Evolutionary conservation across 2,888 invertebrate genomes (phyloP).

Genomic region (Euproctis similis): DNA sequence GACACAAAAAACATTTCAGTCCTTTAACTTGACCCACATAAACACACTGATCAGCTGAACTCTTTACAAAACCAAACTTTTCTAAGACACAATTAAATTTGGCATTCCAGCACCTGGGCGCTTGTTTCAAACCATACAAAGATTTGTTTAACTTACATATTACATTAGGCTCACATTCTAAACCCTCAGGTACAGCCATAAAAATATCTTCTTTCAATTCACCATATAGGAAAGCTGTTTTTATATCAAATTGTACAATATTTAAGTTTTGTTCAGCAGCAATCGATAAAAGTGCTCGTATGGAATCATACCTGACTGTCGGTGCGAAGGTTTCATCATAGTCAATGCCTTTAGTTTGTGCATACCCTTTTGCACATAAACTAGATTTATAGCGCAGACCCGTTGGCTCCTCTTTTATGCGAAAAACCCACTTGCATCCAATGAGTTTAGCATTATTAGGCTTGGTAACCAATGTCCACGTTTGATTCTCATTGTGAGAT

Average conservation of each 20-base stretch:
- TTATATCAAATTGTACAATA: background rate
- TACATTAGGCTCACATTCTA: constrained; percentile 7
- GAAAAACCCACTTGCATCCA: constrained; percentile 10
- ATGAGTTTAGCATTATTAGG: constrained; percentile 1
- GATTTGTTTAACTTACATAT: too few species aligned
- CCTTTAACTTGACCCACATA: constrained; percentile 2
- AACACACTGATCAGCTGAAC: constrained; percentile 6
- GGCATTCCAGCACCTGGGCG: constrained; percentile 5
- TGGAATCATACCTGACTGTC: too few species aligned
- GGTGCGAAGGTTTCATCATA: constrained; percentile 20
- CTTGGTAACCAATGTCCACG: constrained; percentile 11
- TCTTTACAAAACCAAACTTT: constrained; percentile 6
- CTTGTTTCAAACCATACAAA: constrained; percentile 5
- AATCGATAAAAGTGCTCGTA: background rate
- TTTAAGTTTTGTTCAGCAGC: background rate
- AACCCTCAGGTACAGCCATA: background rate
- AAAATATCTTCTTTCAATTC: background rate
- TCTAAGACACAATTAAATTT: constrained; percentile 3
- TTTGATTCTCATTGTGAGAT: constrained; percentile 10
- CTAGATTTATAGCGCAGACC: constrained; percentile 15
- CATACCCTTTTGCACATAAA: constrained; percentile 17
- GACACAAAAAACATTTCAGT: constrained; percentile 1
- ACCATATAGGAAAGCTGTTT: too few species aligned
- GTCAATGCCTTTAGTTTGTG: constrained; percentile 11
- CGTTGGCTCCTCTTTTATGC: constrained; percentile 7